These are phyloP conservation scores for Pterocles gutturalis DNA, from an alignment of 2,113 vertebrate species.

Conservation along the genomic window DNA sequence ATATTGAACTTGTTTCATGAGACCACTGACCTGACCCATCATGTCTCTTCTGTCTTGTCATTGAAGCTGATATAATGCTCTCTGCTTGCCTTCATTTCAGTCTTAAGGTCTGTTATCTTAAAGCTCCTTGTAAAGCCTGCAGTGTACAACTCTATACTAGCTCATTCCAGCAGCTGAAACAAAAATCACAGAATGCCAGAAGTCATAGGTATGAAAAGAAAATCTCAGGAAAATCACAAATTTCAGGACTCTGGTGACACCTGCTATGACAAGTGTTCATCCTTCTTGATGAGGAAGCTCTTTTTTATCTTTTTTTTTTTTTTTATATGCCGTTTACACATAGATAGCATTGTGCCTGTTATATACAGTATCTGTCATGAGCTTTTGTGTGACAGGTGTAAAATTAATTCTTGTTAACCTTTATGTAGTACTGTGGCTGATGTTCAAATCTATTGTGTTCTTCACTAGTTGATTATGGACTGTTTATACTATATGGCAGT, in stretches of 20 bases:
- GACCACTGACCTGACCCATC: not conserved
- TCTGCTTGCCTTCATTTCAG: not conserved
- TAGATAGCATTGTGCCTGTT: not conserved
- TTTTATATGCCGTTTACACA: not conserved
- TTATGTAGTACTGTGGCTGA: not conserved
- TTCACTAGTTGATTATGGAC: not conserved
- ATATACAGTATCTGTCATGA: not conserved
- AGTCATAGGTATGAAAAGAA: not conserved
- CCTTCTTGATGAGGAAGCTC: not conserved
- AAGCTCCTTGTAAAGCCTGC: not conserved
- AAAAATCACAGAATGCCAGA: not conserved
- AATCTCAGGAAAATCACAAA: not conserved
- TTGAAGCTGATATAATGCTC: not conserved
- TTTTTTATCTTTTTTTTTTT: not conserved
- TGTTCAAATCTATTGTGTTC: not conserved
- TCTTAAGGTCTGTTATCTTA: not conserved
- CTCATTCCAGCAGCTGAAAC: not conserved
- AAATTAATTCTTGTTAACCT: constrained; percentile 34
- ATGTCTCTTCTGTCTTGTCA: not conserved
- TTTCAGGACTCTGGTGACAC: not conserved
- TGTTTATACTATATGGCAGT: not conserved
- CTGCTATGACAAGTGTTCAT: not conserved
- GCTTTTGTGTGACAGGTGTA: not conserved
- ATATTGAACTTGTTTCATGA: not conserved
- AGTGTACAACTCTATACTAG: not conserved